These are phyloP conservation scores for Dinocampus coccinellae DNA, from an alignment of 2,888 invertebrate species.

Conservation along the genomic window DNA sequence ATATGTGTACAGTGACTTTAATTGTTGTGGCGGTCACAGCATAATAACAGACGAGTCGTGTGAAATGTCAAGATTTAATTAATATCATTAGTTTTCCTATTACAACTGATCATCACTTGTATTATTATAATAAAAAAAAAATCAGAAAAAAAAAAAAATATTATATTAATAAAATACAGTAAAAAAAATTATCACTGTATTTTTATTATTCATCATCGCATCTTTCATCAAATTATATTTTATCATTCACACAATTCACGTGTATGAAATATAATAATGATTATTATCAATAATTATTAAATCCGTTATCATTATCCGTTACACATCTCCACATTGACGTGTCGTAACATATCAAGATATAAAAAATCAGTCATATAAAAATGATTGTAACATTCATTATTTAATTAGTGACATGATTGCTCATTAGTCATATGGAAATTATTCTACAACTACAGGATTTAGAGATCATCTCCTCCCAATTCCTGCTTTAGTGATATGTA, in stretches of 20 bases:
- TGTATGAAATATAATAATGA: not conserved
- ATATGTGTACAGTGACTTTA: not conserved
- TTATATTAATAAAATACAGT: too few relatives aligned
- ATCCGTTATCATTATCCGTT: not conserved
- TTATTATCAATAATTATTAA: not conserved
- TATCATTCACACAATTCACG: not conserved
- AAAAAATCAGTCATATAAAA: not conserved
- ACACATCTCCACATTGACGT: not conserved
- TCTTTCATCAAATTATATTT: not conserved
- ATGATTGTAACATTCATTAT: constrained; percentile 29
- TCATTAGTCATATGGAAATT: constrained; percentile 16
- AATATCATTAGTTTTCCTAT: not conserved
- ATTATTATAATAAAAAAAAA: too few relatives aligned
- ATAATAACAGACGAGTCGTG: constrained; percentile 39
- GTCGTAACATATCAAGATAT: not conserved
- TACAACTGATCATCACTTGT: not conserved
- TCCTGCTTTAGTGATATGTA: not conserved
- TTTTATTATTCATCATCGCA: not conserved
- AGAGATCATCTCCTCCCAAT: constrained; percentile 33
- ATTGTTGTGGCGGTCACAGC: constrained; percentile 34
- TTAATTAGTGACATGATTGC: constrained; percentile 40
- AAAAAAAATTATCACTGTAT: not conserved
- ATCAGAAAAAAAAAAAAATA: too few relatives aligned
- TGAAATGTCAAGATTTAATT: constrained; percentile 28
- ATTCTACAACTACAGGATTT: constrained; percentile 13